Conservation (phyloP, 2,888 invertebrate genomes). For the Epistrophe eligans region DNA sequence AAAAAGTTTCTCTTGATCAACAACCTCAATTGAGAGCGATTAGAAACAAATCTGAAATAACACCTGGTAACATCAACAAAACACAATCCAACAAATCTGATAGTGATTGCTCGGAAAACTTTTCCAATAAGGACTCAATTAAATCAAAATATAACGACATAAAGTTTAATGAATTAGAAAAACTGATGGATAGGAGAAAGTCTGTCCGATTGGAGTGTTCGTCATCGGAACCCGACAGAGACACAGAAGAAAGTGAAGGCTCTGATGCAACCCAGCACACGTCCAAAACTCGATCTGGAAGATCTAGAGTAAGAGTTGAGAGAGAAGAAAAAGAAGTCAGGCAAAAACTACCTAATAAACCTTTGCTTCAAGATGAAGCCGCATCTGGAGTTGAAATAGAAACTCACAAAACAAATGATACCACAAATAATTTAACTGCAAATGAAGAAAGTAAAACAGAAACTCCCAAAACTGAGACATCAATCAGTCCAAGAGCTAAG, state of each 20-base stretch:
- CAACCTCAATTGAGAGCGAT: neutral
- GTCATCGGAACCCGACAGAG: neutral
- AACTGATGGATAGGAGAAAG: conserved; percentile 32
- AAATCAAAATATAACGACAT: neutral
- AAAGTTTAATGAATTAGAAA: conserved; percentile 30
- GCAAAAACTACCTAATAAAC: neutral
- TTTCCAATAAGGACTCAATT: neutral
- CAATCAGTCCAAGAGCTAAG: neutral
- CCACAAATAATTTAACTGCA: neutral
- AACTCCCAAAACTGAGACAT: neutral
- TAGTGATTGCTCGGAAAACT: conserved; percentile 43
- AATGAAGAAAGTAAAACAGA: neutral
- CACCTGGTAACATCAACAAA: neutral
- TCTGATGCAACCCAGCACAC: neutral
- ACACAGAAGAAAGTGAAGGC: conserved; percentile 48
- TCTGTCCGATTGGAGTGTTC: conserved; percentile 28
- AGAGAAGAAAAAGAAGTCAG: neutral
- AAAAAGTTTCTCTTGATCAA: neutral
- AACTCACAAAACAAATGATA: neutral
- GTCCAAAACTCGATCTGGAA: conserved; percentile 25
- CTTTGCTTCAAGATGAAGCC: neutral
- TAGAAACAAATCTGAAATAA: neutral
- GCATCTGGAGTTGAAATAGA: neutral
- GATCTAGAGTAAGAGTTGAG: conserved; percentile 21
- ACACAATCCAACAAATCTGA: conserved; percentile 38